These are phyloP conservation scores for Pilophorus perplexus DNA, from an alignment of 2,888 invertebrate species.

Conservation along the genomic window DNA sequence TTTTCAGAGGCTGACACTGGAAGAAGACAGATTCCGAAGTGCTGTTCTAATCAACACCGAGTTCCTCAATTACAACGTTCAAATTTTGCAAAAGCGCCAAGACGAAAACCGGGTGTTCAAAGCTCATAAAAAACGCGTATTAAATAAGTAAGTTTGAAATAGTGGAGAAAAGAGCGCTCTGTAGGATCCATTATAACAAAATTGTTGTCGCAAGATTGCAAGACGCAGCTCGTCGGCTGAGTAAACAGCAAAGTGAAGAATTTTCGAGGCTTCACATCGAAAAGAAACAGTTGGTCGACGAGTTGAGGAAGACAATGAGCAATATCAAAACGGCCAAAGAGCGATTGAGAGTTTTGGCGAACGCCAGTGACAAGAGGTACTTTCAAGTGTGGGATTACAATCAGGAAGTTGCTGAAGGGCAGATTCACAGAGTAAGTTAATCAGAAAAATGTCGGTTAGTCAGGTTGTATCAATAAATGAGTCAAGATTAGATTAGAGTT, in stretches of 20 bases:
- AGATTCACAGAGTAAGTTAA: constrained; percentile 49
- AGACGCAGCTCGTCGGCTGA: constrained; percentile 66
- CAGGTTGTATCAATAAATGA: too few relatives aligned
- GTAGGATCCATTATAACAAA: background rate
- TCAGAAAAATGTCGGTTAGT: background rate
- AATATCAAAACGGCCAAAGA: constrained; percentile 66
- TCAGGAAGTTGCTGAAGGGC: constrained; percentile 55
- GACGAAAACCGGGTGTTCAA: constrained; percentile 80
- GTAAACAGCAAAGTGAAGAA: constrained; percentile 64
- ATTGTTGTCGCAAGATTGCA: constrained; percentile 56
- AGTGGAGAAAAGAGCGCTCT: background rate
- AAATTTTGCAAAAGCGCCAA: constrained; percentile 79
- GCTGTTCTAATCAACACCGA: constrained; percentile 81
- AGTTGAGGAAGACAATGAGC: constrained; percentile 66
- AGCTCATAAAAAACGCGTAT: constrained; percentile 72
- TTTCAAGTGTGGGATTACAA: constrained; percentile 64
- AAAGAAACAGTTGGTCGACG: constrained; percentile 65
- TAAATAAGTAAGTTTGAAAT: constrained; percentile 59
- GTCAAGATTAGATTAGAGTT: too few relatives aligned
- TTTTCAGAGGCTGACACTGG: constrained; percentile 62
- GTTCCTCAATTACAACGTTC: constrained; percentile 87
- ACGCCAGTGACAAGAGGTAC: constrained; percentile 63
- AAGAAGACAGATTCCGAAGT: constrained; percentile 74
- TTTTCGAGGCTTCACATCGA: constrained; percentile 64
- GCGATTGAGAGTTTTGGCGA: constrained; percentile 67